A percentile compares a stretch with the other conserved stretches of the same genome.
These are phyloP conservation scores for Corythoichthys haematopterus DNA, from an alignment of 2,113 vertebrate genomes.

Conservation along the genomic window DNA sequence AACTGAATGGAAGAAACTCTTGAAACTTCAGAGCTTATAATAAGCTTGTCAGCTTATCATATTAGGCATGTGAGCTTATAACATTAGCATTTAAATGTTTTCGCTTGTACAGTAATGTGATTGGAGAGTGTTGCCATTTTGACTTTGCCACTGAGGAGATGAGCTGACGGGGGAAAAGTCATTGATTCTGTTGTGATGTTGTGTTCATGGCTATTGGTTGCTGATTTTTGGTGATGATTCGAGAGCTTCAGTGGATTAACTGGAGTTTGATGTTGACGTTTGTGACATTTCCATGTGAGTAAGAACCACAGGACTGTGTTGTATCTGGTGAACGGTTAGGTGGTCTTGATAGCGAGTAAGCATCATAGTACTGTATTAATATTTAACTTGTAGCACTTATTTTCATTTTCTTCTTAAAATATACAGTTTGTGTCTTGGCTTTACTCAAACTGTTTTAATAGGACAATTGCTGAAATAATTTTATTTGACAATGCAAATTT, in stretches of 20 bases:
- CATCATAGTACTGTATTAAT: neutral
- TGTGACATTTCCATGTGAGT: neutral
- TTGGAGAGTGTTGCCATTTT: constrained; percentile 69
- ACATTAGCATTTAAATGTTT: constrained; percentile 82
- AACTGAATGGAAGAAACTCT: constrained; percentile 77
- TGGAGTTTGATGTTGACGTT: neutral
- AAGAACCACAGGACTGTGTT: too few species aligned
- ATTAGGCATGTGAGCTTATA: constrained; percentile 81
- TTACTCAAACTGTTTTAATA: too few species aligned
- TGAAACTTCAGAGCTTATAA: constrained; percentile 80
- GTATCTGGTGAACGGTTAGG: neutral
- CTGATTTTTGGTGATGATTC: constrained; percentile 13
- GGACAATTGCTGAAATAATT: too few species aligned
- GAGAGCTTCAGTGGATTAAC: constrained; percentile 7
- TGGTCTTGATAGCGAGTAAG: neutral
- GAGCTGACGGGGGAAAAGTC: constrained; percentile 7
- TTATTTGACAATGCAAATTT: too few species aligned
- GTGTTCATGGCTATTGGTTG: constrained; percentile 16
- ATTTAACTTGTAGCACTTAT: neutral
- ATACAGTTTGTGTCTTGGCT: too few species aligned
- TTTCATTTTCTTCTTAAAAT: neutral
- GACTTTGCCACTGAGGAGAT: constrained; percentile 62
- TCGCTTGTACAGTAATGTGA: constrained; percentile 70
- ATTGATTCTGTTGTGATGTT: constrained; percentile 11
- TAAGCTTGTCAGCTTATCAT: constrained; percentile 83